Evolutionary conservation across 2,113 vertebrate species (phyloP), one percentile per base, ranked within the genome.

Genomic region (Passer montanus): DNA sequence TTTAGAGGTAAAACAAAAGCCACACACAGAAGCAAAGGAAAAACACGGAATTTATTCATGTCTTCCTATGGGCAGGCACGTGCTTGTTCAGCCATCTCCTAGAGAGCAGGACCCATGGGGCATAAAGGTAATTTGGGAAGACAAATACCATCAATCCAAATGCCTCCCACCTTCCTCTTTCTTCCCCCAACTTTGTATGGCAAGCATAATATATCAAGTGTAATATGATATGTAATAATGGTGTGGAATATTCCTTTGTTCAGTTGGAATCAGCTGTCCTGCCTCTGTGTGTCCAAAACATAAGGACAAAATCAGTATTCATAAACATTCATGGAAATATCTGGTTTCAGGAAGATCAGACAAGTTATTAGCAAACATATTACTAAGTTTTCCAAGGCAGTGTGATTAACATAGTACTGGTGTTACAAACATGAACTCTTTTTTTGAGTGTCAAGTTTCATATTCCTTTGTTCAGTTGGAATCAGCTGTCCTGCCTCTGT

Each of bases 121-220:
- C 19, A 22, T 11, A 50, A 22, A 0, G 0, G 14, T 19, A 31
- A 44, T 28, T n/a, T 30, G 7, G 55, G 28, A 77, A 37, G 18
- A 39, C 11, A 78, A 69, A 59, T 0, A 1, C 6, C 33, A 33
- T 15, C 19, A 28, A 28, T 33, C 18, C 1, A 0, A 19, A 28
- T 15, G 2, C 1, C 7, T 1, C 6, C 3, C 10, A 5, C 23
- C 19, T 28, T 60, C 15, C 26, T 37, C 6, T n/a, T 46, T 22
- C 63, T 46, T 87, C 10, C 30, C 7, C 5, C 30, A 30, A 13
- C 1, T 11, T n/a, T 9, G 17, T 5, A 10, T 41, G 8, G 13
- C 30, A 53, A 47, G 5, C 24, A 30, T 30, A 26, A 59, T 35
- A 17, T 26, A 15, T 59, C 23, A 26, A 35, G 15, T 24, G 23